Base-by-base conservation (phyloP, 2,113 vertebrate genomes). In the Onychostruthus taczanowskii region DNA sequence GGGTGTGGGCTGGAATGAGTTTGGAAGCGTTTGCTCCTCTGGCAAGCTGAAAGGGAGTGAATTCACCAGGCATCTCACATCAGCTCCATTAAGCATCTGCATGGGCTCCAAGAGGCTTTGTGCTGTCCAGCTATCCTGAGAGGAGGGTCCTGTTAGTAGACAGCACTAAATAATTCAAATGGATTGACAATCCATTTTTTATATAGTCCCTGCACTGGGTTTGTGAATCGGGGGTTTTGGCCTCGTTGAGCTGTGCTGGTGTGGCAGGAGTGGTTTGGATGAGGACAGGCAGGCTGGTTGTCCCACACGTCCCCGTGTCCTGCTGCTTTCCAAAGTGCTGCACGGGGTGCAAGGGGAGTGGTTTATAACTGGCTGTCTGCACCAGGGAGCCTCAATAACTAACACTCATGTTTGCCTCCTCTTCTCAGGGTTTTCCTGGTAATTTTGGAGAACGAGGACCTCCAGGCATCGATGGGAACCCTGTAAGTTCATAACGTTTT, bases 371-470 rank as follows among this genome's bases (percentile, higher is more conserved):
- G 30, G 6, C 47, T 68, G 56, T 9, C 37, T 33, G 16, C 39
- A 18, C 11, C 59, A 61, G 50, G 4, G 26, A 56, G 35, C 4
- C 1, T 84, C 64, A 74, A n/a, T 69, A 91, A 91, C 61, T 79
- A 56, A 95, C 37, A 37, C 33, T 69, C 10, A 2, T 50, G 43
- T 96, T 96, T 94, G 84, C 93, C 91, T 94, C 87, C 47, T 96
- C 84, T 81, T 70, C 59, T 90, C 88, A 99, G 99, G 99, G 99
- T 31, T 99, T 99, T 98, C 99, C 99, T 75, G 99, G 99, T 93
- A 98, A 99, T 96, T 99, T 99, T 97, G 99, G 99, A 49, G 99
- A 99, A 82, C 98, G 99, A 97, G 99, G 99, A 94, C 99, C 98
- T 90, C 99, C 99, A 16, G 99, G 99, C 94, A 97, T 98, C 28